Evolutionary conservation across 2,113 vertebrate genomes (phyloP).

Genomic region (Pseudonaja textilis): DNA sequence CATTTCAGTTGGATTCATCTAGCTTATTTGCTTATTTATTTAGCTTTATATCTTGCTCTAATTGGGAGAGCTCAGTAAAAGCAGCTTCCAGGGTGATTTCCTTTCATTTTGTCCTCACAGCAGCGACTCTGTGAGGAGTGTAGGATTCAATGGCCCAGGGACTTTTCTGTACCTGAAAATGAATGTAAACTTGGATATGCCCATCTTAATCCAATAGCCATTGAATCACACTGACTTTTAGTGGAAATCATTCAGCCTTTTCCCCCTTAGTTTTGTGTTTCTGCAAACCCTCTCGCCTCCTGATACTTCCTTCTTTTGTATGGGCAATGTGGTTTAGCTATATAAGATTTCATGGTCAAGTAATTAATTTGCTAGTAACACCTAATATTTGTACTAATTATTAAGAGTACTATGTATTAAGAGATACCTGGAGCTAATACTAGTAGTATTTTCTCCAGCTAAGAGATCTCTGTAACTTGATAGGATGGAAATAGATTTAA

Average conservation of each 20-base stretch:
- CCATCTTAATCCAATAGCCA: not conserved
- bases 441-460: not conserved
- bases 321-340: not conserved
- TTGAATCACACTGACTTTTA: not conserved
- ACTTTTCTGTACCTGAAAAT: not conserved
- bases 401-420: not conserved
- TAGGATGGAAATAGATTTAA: not conserved
- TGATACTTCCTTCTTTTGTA: not conserved
- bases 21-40: not conserved
- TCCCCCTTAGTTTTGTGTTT: not conserved
- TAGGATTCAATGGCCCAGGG: not conserved
- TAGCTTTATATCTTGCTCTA: not conserved
- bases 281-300: not conserved
- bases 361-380: not conserved
- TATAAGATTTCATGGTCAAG: too few species aligned
- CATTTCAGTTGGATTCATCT: not conserved
- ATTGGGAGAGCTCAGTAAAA: not conserved
- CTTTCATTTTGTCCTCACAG: not conserved
- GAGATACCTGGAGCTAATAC: not conserved
- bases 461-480: not conserved
- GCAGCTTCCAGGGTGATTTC: not conserved
- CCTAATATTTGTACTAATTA: not conserved
- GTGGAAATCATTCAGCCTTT: not conserved
- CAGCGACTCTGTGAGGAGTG: not conserved
- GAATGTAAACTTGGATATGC: not conserved